Percentiles rank a stretch among this genome's conserved stretches.
These are phyloP conservation scores for Lichenostomus cassidix DNA, from an alignment of 2,113 vertebrate genomes.

Conservation along the genomic window DNA sequence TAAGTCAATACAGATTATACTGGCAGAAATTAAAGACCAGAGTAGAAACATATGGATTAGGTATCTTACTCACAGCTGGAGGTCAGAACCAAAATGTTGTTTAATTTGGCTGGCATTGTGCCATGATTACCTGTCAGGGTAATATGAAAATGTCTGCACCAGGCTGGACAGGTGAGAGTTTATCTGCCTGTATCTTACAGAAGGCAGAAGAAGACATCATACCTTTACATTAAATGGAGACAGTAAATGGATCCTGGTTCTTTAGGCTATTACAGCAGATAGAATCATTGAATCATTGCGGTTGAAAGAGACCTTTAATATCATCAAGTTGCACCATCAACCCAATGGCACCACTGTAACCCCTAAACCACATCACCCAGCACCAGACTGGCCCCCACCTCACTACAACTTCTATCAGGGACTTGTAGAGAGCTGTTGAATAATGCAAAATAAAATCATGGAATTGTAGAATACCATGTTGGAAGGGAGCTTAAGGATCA, in stretches of 20 bases:
- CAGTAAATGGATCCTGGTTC: neutral
- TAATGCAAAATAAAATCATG: neutral
- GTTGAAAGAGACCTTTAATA: neutral
- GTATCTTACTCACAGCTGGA: neutral
- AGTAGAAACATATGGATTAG: neutral
- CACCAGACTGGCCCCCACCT: rapidly evolving
- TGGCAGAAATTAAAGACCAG: neutral
- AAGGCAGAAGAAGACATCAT: neutral
- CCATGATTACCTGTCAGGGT: neutral
- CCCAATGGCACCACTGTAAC: neutral
- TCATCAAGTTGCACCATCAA: neutral
- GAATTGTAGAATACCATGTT: rapidly evolving
- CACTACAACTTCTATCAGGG: neutral
- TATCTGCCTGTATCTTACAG: neutral
- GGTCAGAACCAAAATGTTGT: neutral
- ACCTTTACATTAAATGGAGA: neutral
- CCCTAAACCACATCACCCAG: neutral
- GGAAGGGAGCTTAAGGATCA: neutral
- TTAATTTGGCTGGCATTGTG: neutral
- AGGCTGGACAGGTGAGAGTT: neutral
- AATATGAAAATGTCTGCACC: neutral
- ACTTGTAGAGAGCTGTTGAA: neutral
- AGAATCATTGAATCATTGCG: neutral
- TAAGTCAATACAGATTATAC: neutral
- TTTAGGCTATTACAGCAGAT: neutral